Evolutionary conservation across 2,888 invertebrate species (phyloP).

Genomic region (Liposcelis brunnea): DNA sequence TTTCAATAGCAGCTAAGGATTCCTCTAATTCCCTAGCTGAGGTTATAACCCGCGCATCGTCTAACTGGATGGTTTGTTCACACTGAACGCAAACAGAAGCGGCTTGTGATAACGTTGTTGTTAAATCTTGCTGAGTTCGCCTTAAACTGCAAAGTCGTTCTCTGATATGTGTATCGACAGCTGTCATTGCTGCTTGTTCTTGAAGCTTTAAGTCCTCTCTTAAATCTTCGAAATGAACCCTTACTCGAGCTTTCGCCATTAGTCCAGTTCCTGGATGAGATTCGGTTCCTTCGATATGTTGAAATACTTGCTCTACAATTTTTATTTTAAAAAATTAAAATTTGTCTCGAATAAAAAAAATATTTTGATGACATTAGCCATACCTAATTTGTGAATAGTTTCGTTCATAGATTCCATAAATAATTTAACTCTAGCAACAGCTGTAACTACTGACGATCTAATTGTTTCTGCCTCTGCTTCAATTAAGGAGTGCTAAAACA

Average conservation of each 20-base stretch:
- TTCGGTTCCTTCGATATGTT: constrained; percentile 24
- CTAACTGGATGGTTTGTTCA: constrained; percentile 32
- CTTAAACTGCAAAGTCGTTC: constrained; percentile 32
- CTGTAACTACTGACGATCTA: constrained; percentile 29
- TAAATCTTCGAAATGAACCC: constrained; percentile 32
- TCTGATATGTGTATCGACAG: constrained; percentile 35
- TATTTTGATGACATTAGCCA: constrained; percentile 8
- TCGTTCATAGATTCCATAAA: constrained; percentile 36
- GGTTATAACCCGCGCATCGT: constrained; percentile 32
- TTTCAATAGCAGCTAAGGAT: constrained; percentile 31
- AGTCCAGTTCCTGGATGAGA: constrained; percentile 26
- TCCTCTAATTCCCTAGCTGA: constrained; percentile 31
- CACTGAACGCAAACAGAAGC: constrained; percentile 36
- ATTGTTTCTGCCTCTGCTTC: constrained; percentile 38
- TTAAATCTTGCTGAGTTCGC: constrained; percentile 35
- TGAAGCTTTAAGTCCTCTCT: constrained; percentile 31
- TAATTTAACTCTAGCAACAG: constrained; percentile 32
- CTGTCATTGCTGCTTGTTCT: constrained; percentile 33
- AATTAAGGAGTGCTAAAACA: constrained; percentile 30
- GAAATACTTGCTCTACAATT: constrained; percentile 25
- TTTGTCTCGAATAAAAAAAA: too few species aligned
- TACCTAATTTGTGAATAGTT: constrained; percentile 30
- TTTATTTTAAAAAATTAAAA: constrained; percentile 7
- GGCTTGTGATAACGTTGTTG: constrained; percentile 30
- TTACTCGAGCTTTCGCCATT: constrained; percentile 28